A percentile compares a stretch with the other conserved stretches of the same genome.
Conservation (phyloP, 2,888 invertebrate genomes). For the Hirtodrosophila duncani region DNA sequence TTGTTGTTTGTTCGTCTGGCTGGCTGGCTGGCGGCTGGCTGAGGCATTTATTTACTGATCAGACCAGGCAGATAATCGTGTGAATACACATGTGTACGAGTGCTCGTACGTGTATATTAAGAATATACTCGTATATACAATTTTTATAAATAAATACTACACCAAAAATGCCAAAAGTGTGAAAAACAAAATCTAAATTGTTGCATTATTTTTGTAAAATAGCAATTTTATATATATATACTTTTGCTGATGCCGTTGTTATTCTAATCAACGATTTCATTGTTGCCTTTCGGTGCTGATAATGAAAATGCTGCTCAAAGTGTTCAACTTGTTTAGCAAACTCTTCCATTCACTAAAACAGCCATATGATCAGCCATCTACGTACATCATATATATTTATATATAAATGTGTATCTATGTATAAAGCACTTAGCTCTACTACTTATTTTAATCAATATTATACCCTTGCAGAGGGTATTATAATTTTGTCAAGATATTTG, state of each 20-base stretch:
- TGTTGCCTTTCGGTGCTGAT: conserved; percentile 41
- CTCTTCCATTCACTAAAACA: conserved; percentile 72
- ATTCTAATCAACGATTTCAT: too few relatives aligned
- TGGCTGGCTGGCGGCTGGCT: conserved; percentile 11
- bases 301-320: too few relatives aligned
- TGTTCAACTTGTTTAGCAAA: conserved; percentile 9
- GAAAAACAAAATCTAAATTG: conserved; percentile 1
- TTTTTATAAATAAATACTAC: neutral
- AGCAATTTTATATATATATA: too few relatives aligned
- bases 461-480: too few relatives aligned
- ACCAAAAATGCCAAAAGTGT: neutral
- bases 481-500: too few relatives aligned
- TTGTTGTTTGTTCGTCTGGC: conserved; percentile 36
- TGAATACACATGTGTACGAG: neutral
- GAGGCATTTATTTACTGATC: conserved; percentile 28
- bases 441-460: too few relatives aligned
- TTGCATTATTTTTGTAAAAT: too few relatives aligned
- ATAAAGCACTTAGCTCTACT: too few relatives aligned
- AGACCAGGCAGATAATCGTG: conserved; percentile 28
- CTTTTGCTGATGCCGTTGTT: too few relatives aligned
- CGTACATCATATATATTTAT: too few relatives aligned
- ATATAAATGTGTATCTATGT: too few relatives aligned
- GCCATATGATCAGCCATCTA: conserved; percentile 49
- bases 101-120: too few relatives aligned
- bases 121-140: neutral